Conservation (phyloP, 2,888 invertebrate species). For the Tenthredo livida region DNA sequence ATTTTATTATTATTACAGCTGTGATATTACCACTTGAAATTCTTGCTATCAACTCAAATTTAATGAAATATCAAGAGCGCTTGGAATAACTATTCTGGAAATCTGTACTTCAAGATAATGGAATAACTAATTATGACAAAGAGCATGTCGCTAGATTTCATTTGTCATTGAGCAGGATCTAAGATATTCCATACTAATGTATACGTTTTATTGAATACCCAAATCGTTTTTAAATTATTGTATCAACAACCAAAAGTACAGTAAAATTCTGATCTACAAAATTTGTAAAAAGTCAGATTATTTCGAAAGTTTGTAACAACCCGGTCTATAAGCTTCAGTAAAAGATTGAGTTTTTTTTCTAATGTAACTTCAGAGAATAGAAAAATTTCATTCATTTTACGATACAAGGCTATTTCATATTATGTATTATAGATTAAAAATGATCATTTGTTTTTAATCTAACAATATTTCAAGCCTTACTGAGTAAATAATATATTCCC, state of each 20-base stretch:
- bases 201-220: neutral
- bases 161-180: neutral
- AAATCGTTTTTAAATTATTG: neutral
- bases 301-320: constrained; percentile 2
- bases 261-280: neutral
- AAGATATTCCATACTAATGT: neutral
- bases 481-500: neutral
- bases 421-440: neutral
- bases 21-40: constrained; percentile 39
- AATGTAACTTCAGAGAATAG: neutral
- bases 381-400: neutral
- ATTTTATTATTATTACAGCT: constrained; percentile 19
- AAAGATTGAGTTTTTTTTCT: neutral
- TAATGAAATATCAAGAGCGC: neutral
- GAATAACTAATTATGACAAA: neutral
- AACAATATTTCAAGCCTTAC: neutral
- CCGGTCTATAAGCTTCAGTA: neutral
- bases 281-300: neutral
- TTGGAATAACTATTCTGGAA: neutral
- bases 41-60: neutral
- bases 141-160: neutral
- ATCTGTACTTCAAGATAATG: neutral
- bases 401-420: neutral
- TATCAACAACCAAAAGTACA: neutral
- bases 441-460: neutral